Percentiles rank a stretch among this genome's conserved stretches.
phyloP scores from a whole-genome alignment of 2,797 vertebrate genomes.

The Botia kubotai region DNA sequence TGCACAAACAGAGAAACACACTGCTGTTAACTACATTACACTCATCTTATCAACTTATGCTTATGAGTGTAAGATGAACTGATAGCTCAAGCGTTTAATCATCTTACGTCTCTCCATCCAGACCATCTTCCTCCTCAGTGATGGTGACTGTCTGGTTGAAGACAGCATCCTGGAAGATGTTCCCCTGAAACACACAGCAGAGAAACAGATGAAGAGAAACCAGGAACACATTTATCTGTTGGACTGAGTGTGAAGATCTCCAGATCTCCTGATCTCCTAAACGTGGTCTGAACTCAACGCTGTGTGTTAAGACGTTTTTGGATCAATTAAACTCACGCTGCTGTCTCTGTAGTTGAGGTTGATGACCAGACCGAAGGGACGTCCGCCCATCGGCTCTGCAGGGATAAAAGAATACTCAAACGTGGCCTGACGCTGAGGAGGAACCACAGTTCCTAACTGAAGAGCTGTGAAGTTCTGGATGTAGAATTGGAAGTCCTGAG shows the following conservation, averaged over 20 bases:
- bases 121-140: slow-evolving; percentile 91
- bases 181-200: slow-evolving; percentile 78
- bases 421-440: slow-evolving; percentile 89
- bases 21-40: too few relatives aligned
- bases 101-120: slow-evolving; percentile 96
- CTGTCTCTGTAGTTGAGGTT: slow-evolving; percentile 97
- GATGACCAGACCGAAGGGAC: slow-evolving; percentile 96
- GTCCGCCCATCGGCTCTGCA: slow-evolving; percentile 96
- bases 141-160: slow-evolving; percentile 98
- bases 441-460: slow-evolving; percentile 87
- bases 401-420: slow-evolving; percentile 99
- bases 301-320: too few relatives aligned
- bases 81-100: background rate
- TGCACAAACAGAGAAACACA: slow-evolving; percentile 60
- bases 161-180: slow-evolving; percentile 94
- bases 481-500: slow-evolving; percentile 98
- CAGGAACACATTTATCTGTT: too few relatives aligned
- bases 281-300: background rate
- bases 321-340: slow-evolving; percentile 77
- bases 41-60: too few relatives aligned
- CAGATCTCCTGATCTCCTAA: background rate
- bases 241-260: too few relatives aligned
- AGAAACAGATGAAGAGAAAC: background rate
- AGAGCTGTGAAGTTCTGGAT: slow-evolving; percentile 99
- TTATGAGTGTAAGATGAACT: too few relatives aligned